Conservation (phyloP, 2,888 invertebrate genomes). For the Eupithecia exiguata region DNA sequence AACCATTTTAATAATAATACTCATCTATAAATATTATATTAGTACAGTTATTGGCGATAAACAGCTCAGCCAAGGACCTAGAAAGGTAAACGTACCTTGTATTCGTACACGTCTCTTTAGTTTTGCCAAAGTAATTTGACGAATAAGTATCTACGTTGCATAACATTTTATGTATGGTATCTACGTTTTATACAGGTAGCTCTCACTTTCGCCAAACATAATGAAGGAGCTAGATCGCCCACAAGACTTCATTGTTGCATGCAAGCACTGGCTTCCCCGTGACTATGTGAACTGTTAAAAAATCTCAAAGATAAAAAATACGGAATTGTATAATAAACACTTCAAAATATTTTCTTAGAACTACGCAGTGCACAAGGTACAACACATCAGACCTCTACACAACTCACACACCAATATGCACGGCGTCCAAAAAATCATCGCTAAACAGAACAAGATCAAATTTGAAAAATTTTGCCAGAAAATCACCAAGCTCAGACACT, state of each 20-base stretch:
- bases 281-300: background rate
- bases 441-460: constrained; percentile 6
- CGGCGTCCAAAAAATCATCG: constrained; percentile 11
- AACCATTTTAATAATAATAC: too few species aligned
- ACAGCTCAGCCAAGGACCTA: too few species aligned
- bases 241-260: background rate
- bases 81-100: too few species aligned
- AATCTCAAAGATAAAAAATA: background rate
- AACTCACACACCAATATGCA: constrained; percentile 10
- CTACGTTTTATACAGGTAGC: too few species aligned
- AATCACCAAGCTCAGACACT: constrained; percentile 5
- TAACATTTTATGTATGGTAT: too few species aligned
- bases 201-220: too few species aligned
- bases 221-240: too few species aligned
- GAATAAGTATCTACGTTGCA: too few species aligned
- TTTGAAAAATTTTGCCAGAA: constrained; percentile 9
- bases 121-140: too few species aligned
- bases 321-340: background rate
- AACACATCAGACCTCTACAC: constrained; percentile 6
- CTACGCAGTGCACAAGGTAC: constrained; percentile 11
- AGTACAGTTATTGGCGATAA: too few species aligned
- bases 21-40: too few species aligned
- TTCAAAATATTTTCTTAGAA: background rate
- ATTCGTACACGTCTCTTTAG: too few species aligned
- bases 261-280: background rate